Conservation (phyloP, 2,797 vertebrate genomes). For the Pygocentrus nattereri region DNA sequence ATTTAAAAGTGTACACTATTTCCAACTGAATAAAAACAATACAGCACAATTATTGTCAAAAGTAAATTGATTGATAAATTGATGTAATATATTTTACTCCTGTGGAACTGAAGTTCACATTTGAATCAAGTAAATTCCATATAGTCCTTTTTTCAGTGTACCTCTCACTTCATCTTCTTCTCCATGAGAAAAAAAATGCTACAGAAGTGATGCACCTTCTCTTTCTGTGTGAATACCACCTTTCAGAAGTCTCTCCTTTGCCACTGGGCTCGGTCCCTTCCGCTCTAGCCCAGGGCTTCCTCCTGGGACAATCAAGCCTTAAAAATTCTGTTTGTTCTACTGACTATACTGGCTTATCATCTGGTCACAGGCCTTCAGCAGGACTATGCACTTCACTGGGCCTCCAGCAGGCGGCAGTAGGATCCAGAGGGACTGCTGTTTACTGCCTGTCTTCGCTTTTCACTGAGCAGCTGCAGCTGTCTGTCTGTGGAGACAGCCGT, state of each 20-base stretch:
- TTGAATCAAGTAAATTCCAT: background rate
- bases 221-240: background rate
- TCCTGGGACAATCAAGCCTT: conserved; percentile 26
- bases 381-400: background rate
- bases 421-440: conserved; percentile 4
- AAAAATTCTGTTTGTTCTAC: conserved; percentile 43
- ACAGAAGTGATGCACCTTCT: background rate
- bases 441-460: background rate
- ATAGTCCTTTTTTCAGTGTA: background rate
- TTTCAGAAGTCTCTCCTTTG: conserved; percentile 19
- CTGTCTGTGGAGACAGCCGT: conserved; percentile 34
- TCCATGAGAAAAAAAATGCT: background rate
- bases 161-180: background rate
- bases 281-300: conserved; percentile 28
- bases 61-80: background rate
- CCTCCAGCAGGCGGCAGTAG: conserved; percentile 56
- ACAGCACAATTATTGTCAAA: background rate
- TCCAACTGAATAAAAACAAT: background rate
- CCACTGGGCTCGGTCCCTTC: conserved; percentile 28
- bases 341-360: conserved; percentile 14
- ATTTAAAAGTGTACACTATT: background rate
- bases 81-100: background rate
- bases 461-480: conserved; percentile 42
- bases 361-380: background rate
- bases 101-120: background rate